Percentiles rank a stretch among this genome's conserved stretches.
Conservation (phyloP, 2,113 vertebrate genomes). For the Chunga burmeisteri region DNA sequence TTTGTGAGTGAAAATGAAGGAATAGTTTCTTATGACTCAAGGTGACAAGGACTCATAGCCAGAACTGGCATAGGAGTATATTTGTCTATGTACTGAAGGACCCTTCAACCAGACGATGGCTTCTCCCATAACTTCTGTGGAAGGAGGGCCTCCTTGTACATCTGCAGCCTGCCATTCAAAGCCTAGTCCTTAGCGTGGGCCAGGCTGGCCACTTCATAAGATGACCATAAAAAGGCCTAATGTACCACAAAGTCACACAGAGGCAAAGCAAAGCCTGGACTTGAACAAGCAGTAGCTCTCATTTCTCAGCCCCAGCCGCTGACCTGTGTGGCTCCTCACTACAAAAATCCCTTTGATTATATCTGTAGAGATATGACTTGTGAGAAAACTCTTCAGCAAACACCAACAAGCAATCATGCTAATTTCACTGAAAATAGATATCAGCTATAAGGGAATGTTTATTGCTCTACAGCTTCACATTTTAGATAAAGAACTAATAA, state of each 20-base stretch:
- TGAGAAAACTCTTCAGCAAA: background rate
- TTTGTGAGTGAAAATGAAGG: background rate
- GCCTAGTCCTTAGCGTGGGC: background rate
- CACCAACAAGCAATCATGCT: background rate
- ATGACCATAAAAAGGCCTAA: background rate
- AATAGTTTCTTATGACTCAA: background rate
- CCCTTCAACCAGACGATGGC: accelerated
- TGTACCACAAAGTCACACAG: background rate
- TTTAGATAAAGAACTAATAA: background rate
- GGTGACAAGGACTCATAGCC: background rate
- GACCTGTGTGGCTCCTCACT: background rate
- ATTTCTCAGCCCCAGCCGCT: background rate
- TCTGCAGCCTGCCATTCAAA: background rate
- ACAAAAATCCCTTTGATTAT: background rate
- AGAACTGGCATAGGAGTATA: background rate
- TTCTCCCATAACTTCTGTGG: background rate
- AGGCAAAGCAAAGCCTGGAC: background rate
- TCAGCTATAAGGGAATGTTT: background rate
- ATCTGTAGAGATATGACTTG: background rate
- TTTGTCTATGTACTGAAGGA: background rate
- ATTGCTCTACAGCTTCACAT: background rate
- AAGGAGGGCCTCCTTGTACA: background rate
- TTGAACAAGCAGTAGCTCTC: background rate
- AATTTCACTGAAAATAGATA: background rate
- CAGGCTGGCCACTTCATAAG: background rate